These are phyloP conservation scores for Actinemys pallida DNA, from an alignment of 2,113 vertebrate species.

Conservation along the genomic window DNA sequence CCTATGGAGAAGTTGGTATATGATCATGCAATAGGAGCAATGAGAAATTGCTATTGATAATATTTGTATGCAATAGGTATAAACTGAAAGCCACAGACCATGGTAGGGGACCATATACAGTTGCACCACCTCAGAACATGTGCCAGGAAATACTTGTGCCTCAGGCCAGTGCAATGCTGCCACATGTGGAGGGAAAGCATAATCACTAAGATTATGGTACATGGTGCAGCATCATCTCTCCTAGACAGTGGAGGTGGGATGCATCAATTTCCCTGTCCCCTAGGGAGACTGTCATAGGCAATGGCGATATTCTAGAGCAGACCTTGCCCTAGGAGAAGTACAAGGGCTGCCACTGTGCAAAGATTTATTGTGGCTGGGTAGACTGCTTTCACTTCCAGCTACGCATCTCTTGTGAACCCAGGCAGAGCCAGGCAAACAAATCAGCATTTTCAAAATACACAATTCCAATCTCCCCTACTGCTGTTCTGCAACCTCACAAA, in stretches of 20 bases:
- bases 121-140: slow-evolving; percentile 13
- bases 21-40: not conserved
- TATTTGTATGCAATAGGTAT: slow-evolving; percentile 8
- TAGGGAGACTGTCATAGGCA: not conserved
- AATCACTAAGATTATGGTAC: slow-evolving; percentile 31
- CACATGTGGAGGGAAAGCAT: slow-evolving; percentile 43
- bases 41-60: not conserved
- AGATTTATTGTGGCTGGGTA: not conserved
- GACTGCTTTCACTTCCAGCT: not conserved
- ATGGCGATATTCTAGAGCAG: not conserved
- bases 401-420: not conserved
- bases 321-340: not conserved
- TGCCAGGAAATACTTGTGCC: not conserved
- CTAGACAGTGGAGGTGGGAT: not conserved
- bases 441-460: not conserved
- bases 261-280: not conserved
- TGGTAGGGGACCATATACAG: slow-evolving; percentile 12
- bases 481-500: not conserved
- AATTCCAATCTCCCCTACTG: not conserved
- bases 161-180: not conserved
- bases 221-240: slow-evolving; percentile 11
- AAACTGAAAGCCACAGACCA: not conserved
- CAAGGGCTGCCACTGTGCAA: slow-evolving; percentile 20
- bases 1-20: not conserved
- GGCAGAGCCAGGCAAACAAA: not conserved